Evolutionary conservation across 2,888 invertebrate species (phyloP).

Genomic region (Dasysyrphus tricinctus): DNA sequence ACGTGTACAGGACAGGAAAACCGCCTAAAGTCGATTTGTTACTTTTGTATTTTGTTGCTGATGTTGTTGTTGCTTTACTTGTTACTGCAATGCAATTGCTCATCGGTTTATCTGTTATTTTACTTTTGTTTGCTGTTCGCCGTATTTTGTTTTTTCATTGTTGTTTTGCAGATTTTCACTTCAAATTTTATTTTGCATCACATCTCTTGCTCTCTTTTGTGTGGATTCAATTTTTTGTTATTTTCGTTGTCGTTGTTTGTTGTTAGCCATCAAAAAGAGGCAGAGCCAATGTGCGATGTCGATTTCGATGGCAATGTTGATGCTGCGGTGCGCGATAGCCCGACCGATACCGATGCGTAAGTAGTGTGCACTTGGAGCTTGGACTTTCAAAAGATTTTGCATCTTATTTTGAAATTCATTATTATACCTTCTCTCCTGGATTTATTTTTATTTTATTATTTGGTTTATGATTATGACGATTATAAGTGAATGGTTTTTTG

Average conservation of each 20-base stretch:
- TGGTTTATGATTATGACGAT: background rate
- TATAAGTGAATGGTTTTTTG: background rate
- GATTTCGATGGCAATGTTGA: background rate
- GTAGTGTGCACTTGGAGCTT: conserved; percentile 14
- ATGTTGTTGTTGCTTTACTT: conserved; percentile 40
- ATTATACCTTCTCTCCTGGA: background rate
- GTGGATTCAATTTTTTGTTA: conserved; percentile 44
- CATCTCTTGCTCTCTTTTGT: conserved; percentile 34
- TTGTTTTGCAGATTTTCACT: conserved; percentile 51
- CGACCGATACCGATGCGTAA: conserved; percentile 18
- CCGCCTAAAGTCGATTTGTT: conserved; percentile 39
- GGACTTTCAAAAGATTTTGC: conserved; percentile 31
- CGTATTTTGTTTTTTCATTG: conserved; percentile 42
- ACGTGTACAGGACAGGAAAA: conserved; percentile 32
- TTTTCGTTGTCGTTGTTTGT: background rate
- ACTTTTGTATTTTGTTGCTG: conserved; percentile 33
- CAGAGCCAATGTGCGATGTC: conserved; percentile 9
- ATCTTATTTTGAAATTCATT: conserved; percentile 45
- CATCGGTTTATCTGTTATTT: conserved; percentile 68
- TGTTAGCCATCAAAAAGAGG: background rate
- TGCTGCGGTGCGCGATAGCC: background rate
- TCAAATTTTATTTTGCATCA: conserved; percentile 36
- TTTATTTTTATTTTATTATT: conserved; percentile 7
- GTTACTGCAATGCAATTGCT: conserved; percentile 71
- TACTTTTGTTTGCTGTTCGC: conserved; percentile 36